Base-by-base conservation (phyloP, 2,888 invertebrate species). In the Cheilosia urbana region DNA sequence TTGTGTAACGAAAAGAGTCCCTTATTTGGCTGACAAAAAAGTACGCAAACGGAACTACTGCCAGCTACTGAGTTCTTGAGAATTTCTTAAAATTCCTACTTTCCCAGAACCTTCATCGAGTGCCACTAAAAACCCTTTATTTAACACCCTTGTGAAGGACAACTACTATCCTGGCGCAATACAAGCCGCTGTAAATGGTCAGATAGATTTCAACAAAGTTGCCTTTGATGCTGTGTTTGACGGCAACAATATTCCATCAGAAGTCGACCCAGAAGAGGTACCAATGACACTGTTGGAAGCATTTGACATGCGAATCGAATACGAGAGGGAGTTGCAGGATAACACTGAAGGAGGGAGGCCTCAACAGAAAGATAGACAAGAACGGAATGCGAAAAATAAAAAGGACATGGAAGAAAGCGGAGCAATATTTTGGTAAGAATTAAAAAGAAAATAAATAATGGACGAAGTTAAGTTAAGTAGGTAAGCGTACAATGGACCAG, bases 221-320 rank as follows among this genome's bases (percentile, higher is more conserved):
- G 76, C 57, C 11, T 85, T 85, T 11, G 71, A 72, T 40, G 21
- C 19, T 13, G 57, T 72, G 4, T 85, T 85, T 15, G 45, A 27
- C 2, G 15, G 21, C 30, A 17, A 3, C 0, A 1, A 42, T 1
- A 51, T 72, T 40, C 85, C 85, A 3, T 1, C 11, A 11, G 4
- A 71, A 42, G 37, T 85, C 3, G 58, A 81, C 0, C 19, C 47
- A 1, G 68, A 85, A 5, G 15, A 37, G 0, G 72, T 77, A 0
- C 85, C 85, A 17, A 72, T 85, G 27, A 30, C 76, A 4, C 11
- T 85, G 9, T 45, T 85, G n/a, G 81, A 85, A 58, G 85, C 85
- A 13, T 85, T 85, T 19, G 62, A 72, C 2, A 11, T 68, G 21
- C 40, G 85, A 49, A 62, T 85, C 21, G 4, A 49, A 15, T 72